Base-by-base conservation (phyloP, 2,797 vertebrate genomes). In the Telmatherina bonti region DNA sequence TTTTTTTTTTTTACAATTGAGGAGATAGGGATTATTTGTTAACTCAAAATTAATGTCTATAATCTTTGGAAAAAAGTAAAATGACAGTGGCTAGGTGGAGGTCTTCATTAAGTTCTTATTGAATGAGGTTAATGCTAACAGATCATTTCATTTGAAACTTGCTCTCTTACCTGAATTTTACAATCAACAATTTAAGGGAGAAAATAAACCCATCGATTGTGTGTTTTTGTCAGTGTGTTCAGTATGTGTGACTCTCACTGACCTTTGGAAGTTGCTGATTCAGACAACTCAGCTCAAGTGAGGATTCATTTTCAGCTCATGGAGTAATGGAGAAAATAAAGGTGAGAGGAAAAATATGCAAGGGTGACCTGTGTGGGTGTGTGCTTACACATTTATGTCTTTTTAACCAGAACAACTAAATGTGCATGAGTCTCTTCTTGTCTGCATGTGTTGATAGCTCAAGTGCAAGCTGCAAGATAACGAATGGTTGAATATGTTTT, bases 251-350 rank as follows among this genome's bases (percentile, higher is more conserved):
- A 18, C 9, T 29, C 31, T 70, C 26, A 16, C n/a, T 85, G 83
- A 84, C 87, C 81, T 85, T 82, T 43, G 72, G 12, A 11, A 76
- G 63, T 22, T 70, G 81, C 81, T 81, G 79, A 81, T 62, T 84
- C 72, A 75, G 64, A 65, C n/a, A 24, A 15, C 27, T 47, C 67
- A 67, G 75, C 63, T 57, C 16, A 8, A 70, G 47, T 24, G 43
- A 54, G 62, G 60, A 75, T 56, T 78, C 22, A 8, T 77, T 78
- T 82, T 57, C 70, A 68, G 45, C 29, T 45, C 24, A n/a, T 26
- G 1, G 45, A 33, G 13, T 36, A 47, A 55, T 35, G 0, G 1
- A 69, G 22, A 15, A 67, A n/a, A 73, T 22, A 3, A 49, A 52
- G 13, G 26, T 31, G 36, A 24, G 27, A 31, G 60, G 12, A 31